Evolutionary conservation across 1,140 invertebrate species (phyloP), one percentile per base, ranked within the genome.

Genomic region (Drepana arcuata): DNA sequence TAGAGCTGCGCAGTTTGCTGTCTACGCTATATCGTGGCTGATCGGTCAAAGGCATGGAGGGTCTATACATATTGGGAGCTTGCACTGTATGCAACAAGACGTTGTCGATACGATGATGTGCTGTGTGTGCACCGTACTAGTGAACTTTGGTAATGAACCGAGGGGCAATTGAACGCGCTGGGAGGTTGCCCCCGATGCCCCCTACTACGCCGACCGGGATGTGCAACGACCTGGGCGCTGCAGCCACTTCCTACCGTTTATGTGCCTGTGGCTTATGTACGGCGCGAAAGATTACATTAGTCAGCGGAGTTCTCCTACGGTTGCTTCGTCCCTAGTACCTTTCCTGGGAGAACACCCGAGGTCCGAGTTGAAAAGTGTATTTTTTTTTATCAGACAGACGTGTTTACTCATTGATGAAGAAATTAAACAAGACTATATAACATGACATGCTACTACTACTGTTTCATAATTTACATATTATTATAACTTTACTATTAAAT

Each of bases 61-160:
- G 31, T 65, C 56, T 53, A 27, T n/a, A 4, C 43, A 35, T 40
- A 34, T 31, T 43, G 43, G 50, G 37, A 3, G 27, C 18, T 29
- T 43, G 14, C 44, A 28, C n/a, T 49, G 49, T 41, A 41, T 48
- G 40, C 34, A 48, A 14, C 29, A 31, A 37, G 14, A 35, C 29
- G 26, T 41, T 18, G 33, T 31, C 43, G 34, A 29, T 38, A 35
- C 36, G 29, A 38, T 26, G 28, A 25, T 27, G 16, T 52, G 33
- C 42, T 21, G 43, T 60, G 62, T 68, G 65, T 68, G 64, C 51
- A 47, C 18, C 60, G 70, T 67, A 69, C 63, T 68, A 70, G 63
- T 78, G 73, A 80, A 80, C 75, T 77, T 80, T 80, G 72, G 68
- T 77, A 80, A 80, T 80, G 75, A 80, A 80, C 75, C 60, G 50